Evolutionary conservation across 2,797 vertebrate genomes (phyloP).

Genomic region (Coracias cyanogaster): DNA sequence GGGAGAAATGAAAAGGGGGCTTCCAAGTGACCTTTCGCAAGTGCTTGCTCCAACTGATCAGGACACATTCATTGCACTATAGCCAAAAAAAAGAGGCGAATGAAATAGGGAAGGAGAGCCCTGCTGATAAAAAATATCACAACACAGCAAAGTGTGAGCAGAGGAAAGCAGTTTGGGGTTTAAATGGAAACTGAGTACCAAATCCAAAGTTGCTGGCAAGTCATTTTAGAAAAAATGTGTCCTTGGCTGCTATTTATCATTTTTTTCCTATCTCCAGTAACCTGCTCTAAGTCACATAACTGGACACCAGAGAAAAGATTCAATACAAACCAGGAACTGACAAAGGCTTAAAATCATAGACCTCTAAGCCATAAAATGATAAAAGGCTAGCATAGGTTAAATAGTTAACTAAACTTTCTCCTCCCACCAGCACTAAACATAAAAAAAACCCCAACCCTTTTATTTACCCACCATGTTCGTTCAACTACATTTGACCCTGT

Average conservation of each 20-base stretch:
- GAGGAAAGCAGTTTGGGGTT: background rate
- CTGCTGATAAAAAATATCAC: background rate
- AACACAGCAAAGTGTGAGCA: background rate
- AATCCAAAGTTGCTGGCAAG: background rate
- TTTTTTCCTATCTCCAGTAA: background rate
- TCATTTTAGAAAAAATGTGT: background rate
- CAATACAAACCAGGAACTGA: background rate
- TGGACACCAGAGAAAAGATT: background rate
- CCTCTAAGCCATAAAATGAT: slow-evolving; percentile 52
- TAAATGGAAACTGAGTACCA: background rate
- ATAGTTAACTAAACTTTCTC: slow-evolving; percentile 73
- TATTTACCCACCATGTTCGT: slow-evolving; percentile 66
- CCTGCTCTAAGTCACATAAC: background rate
- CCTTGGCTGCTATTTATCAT: background rate
- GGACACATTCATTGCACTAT: background rate
- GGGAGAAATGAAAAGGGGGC: background rate
- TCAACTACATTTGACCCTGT: slow-evolving; percentile 63
- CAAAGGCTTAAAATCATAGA: slow-evolving; percentile 23
- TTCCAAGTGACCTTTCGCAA: slow-evolving; percentile 30
- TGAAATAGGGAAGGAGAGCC: background rate
- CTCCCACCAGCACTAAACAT: slow-evolving; percentile 24
- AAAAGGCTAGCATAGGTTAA: slow-evolving; percentile 67
- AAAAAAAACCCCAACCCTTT: slow-evolving; percentile 22
- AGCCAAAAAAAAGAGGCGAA: background rate
- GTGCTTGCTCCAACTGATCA: background rate